These are phyloP conservation scores for Sakesphorus luctuosus DNA, from an alignment of 2,113 vertebrate genomes.

Conservation along the genomic window DNA sequence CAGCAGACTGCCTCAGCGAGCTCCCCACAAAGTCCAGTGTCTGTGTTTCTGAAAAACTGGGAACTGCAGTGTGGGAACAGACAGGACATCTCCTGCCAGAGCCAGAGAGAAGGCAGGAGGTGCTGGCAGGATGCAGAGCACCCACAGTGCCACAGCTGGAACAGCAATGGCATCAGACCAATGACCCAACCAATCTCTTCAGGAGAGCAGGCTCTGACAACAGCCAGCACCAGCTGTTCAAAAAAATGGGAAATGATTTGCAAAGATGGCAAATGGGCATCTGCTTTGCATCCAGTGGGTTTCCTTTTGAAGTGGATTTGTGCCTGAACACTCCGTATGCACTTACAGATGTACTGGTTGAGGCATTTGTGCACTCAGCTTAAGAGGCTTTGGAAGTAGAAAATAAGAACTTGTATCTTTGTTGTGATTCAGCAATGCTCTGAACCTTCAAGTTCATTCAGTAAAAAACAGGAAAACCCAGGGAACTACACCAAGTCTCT, in stretches of 20 bases:
- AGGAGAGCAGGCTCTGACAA: neutral
- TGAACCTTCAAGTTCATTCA: neutral
- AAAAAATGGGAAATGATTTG: neutral
- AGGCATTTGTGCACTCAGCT: rapidly evolving
- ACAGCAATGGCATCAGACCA: neutral
- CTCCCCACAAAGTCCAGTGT: neutral
- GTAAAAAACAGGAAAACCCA: neutral
- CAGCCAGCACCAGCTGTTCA: neutral
- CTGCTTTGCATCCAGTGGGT: neutral
- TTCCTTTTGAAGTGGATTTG: neutral
- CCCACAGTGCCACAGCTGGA: rapidly evolving
- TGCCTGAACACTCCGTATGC: neutral
- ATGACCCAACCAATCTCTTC: neutral
- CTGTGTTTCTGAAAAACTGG: neutral
- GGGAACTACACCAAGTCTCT: neutral
- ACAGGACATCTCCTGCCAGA: neutral
- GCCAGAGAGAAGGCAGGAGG: neutral
- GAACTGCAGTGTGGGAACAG: neutral
- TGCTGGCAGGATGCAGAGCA: neutral
- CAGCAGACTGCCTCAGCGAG: neutral
- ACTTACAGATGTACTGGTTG: neutral
- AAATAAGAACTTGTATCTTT: neutral
- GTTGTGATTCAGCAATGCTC: neutral
- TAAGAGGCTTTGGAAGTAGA: neutral
- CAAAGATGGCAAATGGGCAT: neutral